Base-by-base conservation (phyloP, 2,888 invertebrate genomes). In the Nomada lathburiana region DNA sequence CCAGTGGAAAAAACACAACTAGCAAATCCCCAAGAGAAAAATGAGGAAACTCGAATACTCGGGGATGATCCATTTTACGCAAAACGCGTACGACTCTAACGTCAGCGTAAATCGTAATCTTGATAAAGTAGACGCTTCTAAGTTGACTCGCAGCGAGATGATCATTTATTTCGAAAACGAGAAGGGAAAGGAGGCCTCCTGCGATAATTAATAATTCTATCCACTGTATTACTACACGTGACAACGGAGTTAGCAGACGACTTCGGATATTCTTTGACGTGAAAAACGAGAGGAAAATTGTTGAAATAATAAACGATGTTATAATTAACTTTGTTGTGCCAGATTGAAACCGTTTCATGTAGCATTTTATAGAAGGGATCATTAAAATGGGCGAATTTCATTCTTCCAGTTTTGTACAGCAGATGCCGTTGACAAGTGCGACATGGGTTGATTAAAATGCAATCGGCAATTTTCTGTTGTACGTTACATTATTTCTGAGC, bases 111-210 rank as follows among this genome's bases (percentile, higher is more conserved):
- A 23, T 47, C 20, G 16, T 20, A 64, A 47, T 47, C 47, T 64
- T 44, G 5, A 13, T 64, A 16, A 10, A 20, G 20, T 36, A 36
- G 36, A 36, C 36, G 36, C 36, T 7, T 7, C 36, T 5, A 36
- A 36, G 36, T 36, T 36, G 36, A 36, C 36, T 36, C 36, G 36
- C 36, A 36, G 5, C 36, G 36, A 36, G 36, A 16, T 62, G 42
- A 62, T 52, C 29, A 71, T 71, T 71, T 52, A 20, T 62, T 47
- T 60, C 2, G 23, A 36, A 23, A 20, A n/a, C 16, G 42, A 16
- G 23, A 23, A 3, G 1, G 23, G 53, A 53, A 16, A 53, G 53
- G 47, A 13, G 3, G 47, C 16, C 16, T 47, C 16, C 47, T 7
- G 16, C 16, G 47, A 47, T 47, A 47, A 47, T 47, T 11, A 47